Evolutionary conservation across 2,888 invertebrate genomes (phyloP).

Genomic region (Drosophila atripex): DNA sequence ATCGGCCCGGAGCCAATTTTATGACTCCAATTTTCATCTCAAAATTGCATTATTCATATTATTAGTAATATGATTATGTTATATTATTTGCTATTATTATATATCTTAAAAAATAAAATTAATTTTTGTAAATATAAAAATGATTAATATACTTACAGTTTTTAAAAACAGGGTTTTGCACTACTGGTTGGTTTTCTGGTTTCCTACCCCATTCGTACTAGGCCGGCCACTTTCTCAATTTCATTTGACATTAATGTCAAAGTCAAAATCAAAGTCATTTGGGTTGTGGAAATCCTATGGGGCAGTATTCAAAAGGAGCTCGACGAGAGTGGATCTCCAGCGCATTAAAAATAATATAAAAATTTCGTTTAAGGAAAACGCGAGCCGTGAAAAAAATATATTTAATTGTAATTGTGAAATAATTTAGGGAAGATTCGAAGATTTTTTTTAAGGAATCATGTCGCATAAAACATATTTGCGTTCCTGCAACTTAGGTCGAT

Average conservation of each 20-base stretch:
- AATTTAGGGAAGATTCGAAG: not conserved
- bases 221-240: not conserved
- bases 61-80: too few species aligned
- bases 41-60: too few species aligned
- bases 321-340: constrained; percentile 5
- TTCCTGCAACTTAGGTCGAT: not conserved
- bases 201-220: not conserved
- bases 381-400: not conserved
- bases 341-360: not conserved
- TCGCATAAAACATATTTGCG: not conserved
- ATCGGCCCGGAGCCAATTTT: too few species aligned
- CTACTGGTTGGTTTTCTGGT: not conserved
- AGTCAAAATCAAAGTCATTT: not conserved
- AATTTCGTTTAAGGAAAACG: not conserved
- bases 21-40: too few species aligned
- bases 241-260: constrained; percentile 22
- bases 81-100: too few species aligned
- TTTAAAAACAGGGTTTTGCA: too few species aligned
- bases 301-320: constrained; percentile 8
- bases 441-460: not conserved
- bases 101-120: too few species aligned
- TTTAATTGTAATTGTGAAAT: not conserved
- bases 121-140: too few species aligned
- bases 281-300: not conserved
- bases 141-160: too few species aligned